Base-by-base conservation (phyloP, 2,888 invertebrate species). In the Ornithoptera alexandrae region DNA sequence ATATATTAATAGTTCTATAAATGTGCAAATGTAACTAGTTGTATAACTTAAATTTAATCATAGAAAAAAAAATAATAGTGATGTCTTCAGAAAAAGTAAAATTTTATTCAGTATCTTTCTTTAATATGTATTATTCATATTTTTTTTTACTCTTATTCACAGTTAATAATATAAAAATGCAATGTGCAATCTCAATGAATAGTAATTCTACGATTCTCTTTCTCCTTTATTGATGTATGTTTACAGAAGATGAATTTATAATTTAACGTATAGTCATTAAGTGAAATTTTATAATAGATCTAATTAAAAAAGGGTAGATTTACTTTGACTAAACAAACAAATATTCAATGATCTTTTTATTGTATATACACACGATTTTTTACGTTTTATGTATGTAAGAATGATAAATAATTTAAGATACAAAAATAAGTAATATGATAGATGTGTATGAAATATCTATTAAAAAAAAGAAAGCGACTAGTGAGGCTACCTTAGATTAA, bases 1-100 rank as follows among this genome's bases (percentile, higher is more conserved):
- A 24, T 56, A 39, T 46, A 67, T 36, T 30, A 2, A 12, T 56
- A 20, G 68, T 30, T 30, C 75, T 77, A 76, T 80, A 79, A 74
- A 81, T 79, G 81, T 81, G 77, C 76, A 77, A 77, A 76, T 75
- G 74, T 72, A 74, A 73, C 72, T 58, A 18, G 20, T 20, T 7
- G 18, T 57, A 10, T 57, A 57, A 20, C 20, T 20, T 57, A 20
- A 20, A 20, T 57, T n/a, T 57, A 20, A 20, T 57, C n/a, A 10
- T 7, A 57, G n/a, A 57, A 57, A 57, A 20, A 8, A 20, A 6
- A 22, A 22, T 22, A 20, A 20, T 57, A 20, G 6, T n/a, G 20
- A 20, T 20, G 57, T 57, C 22, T 50, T 50, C 18, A 18, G 15
- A 50, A 39, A 6, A 39, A 7, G 39, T 7, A 10, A 10, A 10